phyloP scores from a whole-genome alignment of 2,888 invertebrate genomes.

The Agrochola macilenta region DNA sequence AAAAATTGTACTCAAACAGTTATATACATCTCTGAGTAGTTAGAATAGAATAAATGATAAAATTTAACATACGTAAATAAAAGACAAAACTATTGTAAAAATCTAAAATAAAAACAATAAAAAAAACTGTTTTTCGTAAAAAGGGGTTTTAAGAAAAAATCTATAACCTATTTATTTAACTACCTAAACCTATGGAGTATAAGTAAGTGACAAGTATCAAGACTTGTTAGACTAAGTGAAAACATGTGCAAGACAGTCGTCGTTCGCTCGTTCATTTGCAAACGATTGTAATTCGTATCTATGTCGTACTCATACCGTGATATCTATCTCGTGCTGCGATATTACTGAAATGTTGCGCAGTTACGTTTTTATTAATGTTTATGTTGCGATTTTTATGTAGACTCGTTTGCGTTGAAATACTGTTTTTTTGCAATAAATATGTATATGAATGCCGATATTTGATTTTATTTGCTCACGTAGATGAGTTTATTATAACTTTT shows the following conservation, averaged over 20 bases:
- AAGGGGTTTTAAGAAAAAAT: too few species aligned
- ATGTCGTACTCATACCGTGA: conserved; percentile 48
- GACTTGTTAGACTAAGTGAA: conserved; percentile 61
- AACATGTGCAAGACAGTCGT: conserved; percentile 86
- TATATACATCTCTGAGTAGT: too few species aligned
- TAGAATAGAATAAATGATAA: too few species aligned
- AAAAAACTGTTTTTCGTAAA: too few species aligned
- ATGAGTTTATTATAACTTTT: neutral
- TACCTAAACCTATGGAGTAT: too few species aligned
- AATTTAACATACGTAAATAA: too few species aligned
- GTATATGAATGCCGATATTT: neutral
- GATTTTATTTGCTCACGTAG: neutral
- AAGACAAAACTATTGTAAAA: too few species aligned
- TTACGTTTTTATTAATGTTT: conserved; percentile 62
- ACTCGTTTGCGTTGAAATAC: conserved; percentile 41
- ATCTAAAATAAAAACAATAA: too few species aligned
- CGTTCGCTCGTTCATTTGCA: conserved; percentile 84
- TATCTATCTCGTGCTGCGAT: conserved; percentile 49
- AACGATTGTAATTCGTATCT: conserved; percentile 84
- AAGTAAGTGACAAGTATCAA: conserved; percentile 75
- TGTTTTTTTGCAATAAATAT: conserved; percentile 7
- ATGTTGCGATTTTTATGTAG: conserved; percentile 53
- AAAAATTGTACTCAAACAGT: too few species aligned
- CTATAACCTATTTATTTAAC: too few species aligned
- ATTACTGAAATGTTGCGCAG: conserved; percentile 61